These are phyloP conservation scores for Chaetogeoica ovagalla DNA, from an alignment of 2,888 invertebrate species.

Conservation along the genomic window DNA sequence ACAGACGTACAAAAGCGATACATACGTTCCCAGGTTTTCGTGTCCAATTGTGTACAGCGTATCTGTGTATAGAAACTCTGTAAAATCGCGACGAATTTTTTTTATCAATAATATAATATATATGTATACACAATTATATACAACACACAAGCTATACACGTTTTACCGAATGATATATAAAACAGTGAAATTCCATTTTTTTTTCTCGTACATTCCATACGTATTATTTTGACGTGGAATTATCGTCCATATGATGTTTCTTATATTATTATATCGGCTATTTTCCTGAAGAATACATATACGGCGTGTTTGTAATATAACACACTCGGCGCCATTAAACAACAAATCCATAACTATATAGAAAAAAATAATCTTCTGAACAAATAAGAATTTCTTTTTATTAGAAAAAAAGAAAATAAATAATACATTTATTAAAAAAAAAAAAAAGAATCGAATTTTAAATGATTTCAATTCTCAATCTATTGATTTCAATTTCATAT, in stretches of 20 bases:
- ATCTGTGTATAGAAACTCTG: background rate
- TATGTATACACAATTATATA: background rate
- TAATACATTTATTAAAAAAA: too few relatives aligned
- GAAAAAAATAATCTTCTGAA: too few relatives aligned
- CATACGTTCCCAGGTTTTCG: background rate
- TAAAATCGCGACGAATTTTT: background rate
- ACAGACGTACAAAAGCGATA: slow-evolving; percentile 1
- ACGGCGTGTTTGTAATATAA: too few relatives aligned
- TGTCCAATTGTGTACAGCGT: background rate
- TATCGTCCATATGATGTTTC: background rate
- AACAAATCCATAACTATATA: too few relatives aligned
- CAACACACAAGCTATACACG: background rate
- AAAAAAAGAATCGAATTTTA: too few relatives aligned
- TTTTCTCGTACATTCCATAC: background rate
- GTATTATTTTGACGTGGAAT: background rate
- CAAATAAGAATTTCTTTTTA: too few relatives aligned
- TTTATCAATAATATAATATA: background rate
- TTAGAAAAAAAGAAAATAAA: too few relatives aligned
- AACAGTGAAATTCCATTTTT: slow-evolving; percentile 16
- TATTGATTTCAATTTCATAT: too few relatives aligned
- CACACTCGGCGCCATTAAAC: too few relatives aligned
- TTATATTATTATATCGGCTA: too few relatives aligned
- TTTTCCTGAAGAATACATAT: too few relatives aligned
- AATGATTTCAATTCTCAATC: too few relatives aligned
- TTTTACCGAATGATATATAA: background rate